Percentiles rank a stretch among this genome's conserved stretches.
phyloP scores from a whole-genome alignment of 2,888 invertebrate species.

The Drosophila phalerata region DNA sequence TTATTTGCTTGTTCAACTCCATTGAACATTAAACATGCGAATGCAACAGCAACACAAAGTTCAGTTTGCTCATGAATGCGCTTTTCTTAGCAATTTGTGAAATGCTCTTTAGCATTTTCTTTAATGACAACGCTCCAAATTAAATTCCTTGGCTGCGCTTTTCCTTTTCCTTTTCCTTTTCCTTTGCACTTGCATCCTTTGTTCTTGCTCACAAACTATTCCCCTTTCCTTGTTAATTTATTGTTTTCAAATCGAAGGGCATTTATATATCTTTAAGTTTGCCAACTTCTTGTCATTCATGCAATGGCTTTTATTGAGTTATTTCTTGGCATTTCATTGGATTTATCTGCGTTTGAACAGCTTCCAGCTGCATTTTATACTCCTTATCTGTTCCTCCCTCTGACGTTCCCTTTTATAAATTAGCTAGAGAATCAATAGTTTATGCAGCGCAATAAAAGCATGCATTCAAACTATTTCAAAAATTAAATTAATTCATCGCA shows the following conservation, averaged over 20 bases:
- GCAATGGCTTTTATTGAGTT: conserved; percentile 68
- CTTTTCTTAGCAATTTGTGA: conserved; percentile 22
- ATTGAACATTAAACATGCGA: conserved; percentile 68
- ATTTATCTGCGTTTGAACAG: conserved; percentile 59
- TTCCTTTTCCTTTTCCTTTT: conserved; percentile 3
- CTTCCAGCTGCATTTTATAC: conserved; percentile 34
- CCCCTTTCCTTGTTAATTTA: conserved; percentile 62
- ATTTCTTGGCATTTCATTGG: conserved; percentile 62
- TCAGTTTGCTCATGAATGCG: conserved; percentile 17
- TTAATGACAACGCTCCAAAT: conserved; percentile 66
- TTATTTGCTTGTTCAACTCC: conserved; percentile 70
- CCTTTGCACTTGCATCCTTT: conserved; percentile 15
- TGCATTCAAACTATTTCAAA: conserved; percentile 38
- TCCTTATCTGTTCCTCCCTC: conserved; percentile 4
- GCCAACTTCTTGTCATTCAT: conserved; percentile 78
- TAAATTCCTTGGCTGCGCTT: conserved; percentile 61
- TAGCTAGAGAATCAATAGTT: conserved; percentile 53
- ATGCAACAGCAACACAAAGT: conserved; percentile 39
- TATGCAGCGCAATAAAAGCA: conserved; percentile 43
- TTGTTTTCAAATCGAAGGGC: conserved; percentile 66
- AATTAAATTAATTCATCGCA: conserved; percentile 30
- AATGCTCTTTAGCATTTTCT: conserved; percentile 40
- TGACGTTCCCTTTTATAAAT: conserved; percentile 52
- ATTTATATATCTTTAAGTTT: conserved; percentile 70
- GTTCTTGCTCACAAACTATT: neutral